Base-by-base conservation (phyloP, 2,888 invertebrate species). In the Gastrophysa polygoni region DNA sequence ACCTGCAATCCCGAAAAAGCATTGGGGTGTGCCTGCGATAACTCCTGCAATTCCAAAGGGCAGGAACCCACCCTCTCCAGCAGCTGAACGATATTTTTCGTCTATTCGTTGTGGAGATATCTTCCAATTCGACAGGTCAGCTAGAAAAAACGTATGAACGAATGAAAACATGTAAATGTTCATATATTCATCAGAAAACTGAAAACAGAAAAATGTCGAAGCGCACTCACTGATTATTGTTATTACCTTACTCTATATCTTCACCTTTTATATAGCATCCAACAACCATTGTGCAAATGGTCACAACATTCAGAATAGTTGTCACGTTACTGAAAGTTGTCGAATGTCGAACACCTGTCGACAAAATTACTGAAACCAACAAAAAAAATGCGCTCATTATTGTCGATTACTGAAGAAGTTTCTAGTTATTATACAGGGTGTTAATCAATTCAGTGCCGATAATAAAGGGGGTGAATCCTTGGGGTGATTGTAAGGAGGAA, bases 1-100 rank as follows among this genome's bases (percentile, higher is more conserved):
- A 0, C 96, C 96, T 66, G 96, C 93, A 75, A 95, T 96, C 1
- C 93, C 95, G 78, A 95, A 96, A 82, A 96, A 96, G 78, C 93
- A 93, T 16, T 89, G 89, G 0, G 92, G 92, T 0, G 92, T 92
- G 0, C 93, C 93, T 63, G 87, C 87, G 67, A 94, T 88, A 65
- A 93, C 87, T 1, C 93, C 95, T 0, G 87, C 83, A n/a, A 91
- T 75, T 0, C 95, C 95, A 80, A 89, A 95, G 0, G 96, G 95
- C 57, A 91, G 88, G 80, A 95, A 96, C 1, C 95, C 95, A 0
- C 95, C 95, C 6, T 75, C 77, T 20, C 90, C 89, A 48, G 60
- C 57, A 20, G 48, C n/a, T 14, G 38, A 34, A 34, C 49, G 43
- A 21, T 64, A 46, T 20, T 82, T 81, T 1, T 68, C 69, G 0